Conservation (phyloP, 2,797 vertebrate species). For the Chaunax sp. region DNA sequence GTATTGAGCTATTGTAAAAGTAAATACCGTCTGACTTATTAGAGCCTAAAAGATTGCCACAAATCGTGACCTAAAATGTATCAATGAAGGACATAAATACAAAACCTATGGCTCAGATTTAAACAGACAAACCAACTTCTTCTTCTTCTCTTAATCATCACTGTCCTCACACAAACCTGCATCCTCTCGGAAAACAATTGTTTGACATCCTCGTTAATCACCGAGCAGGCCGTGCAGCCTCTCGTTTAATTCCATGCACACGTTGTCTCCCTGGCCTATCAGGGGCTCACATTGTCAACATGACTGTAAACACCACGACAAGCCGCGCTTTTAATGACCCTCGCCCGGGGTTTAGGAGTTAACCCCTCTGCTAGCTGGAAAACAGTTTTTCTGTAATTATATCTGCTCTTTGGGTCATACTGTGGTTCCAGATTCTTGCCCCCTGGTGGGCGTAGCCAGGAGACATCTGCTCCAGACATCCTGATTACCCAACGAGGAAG, state of each 20-base stretch:
- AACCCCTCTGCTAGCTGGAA: slow-evolving; percentile 47
- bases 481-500: slow-evolving; percentile 51
- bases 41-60: too few species aligned
- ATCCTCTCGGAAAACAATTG: slow-evolving; percentile 14
- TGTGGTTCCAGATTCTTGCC: slow-evolving; percentile 56
- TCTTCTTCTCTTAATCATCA: not conserved
- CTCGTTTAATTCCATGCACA: slow-evolving; percentile 39
- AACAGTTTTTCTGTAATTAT: slow-evolving; percentile 68
- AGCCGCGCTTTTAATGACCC: slow-evolving; percentile 44
- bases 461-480: slow-evolving; percentile 47
- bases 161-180: slow-evolving; percentile 14
- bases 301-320: slow-evolving; percentile 16
- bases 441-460: slow-evolving; percentile 38
- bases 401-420: slow-evolving; percentile 60
- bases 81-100: not conserved
- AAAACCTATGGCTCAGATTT: slow-evolving; percentile 1
- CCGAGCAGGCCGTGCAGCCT: slow-evolving; percentile 15
- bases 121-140: slow-evolving; percentile 7
- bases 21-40: too few species aligned
- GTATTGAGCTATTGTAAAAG: too few species aligned
- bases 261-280: slow-evolving; percentile 33
- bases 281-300: slow-evolving; percentile 13
- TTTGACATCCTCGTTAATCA: slow-evolving; percentile 49
- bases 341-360: slow-evolving; percentile 44
- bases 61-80: not conserved